Evolutionary conservation across 2,113 vertebrate species (phyloP).

Genomic region (Brachypodius melanocephalos): DNA sequence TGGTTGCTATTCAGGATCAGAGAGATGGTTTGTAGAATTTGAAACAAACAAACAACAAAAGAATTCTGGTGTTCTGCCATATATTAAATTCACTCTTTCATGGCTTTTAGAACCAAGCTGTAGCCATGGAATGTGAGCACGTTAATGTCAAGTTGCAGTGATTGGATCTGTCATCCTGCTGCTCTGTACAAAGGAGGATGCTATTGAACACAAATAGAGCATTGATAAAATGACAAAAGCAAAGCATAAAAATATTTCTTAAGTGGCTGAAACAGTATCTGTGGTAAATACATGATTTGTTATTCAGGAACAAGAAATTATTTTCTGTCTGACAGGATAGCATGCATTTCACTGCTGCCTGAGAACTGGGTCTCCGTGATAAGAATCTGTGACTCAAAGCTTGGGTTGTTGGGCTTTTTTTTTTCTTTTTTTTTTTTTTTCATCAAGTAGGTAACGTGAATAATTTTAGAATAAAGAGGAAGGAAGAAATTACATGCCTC

Average conservation of each 20-base stretch:
- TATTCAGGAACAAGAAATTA: neutral
- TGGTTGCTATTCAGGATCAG: neutral
- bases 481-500: constrained; percentile 50
- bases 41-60: neutral
- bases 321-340: neutral
- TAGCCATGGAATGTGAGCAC: neutral
- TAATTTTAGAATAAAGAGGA: constrained; percentile 51
- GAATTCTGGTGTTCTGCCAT: neutral
- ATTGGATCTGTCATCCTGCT: neutral
- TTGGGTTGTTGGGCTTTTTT: neutral
- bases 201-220: neutral
- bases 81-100: neutral
- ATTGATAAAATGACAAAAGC: neutral
- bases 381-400: neutral
- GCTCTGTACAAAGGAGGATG: neutral
- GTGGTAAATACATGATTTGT: neutral
- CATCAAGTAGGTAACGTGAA: neutral
- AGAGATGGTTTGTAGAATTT: neutral
- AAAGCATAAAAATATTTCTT: neutral
- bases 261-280: neutral
- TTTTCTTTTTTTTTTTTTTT: neutral
- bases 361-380: neutral
- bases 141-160: neutral
- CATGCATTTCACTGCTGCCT: neutral
- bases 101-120: neutral